Percentiles rank a stretch among this genome's conserved stretches.
phyloP scores from a whole-genome alignment of 2,888 invertebrate species.

The Hypsopygia costalis region DNA sequence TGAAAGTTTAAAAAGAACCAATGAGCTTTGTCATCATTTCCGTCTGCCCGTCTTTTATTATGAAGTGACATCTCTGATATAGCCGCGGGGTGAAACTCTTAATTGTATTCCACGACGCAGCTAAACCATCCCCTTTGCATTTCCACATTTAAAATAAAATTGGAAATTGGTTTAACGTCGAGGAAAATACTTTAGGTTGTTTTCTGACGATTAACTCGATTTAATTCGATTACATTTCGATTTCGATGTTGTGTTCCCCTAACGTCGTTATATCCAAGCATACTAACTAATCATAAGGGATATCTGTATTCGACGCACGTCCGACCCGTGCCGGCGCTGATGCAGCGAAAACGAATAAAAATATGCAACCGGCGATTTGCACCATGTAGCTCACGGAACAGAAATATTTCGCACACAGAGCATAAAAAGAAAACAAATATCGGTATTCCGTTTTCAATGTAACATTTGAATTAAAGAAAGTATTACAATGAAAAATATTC shows the following conservation, averaged over 20 bases:
- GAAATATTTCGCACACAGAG: constrained; percentile 1
- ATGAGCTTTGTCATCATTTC: neutral
- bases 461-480: neutral
- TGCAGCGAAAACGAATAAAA: constrained; percentile 41
- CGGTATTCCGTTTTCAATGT: too few species aligned
- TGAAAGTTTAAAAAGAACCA: constrained; percentile 1
- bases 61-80: neutral
- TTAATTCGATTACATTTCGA: constrained; percentile 15
- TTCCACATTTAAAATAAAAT: neutral
- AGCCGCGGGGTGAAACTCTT: neutral
- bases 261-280: constrained; percentile 15
- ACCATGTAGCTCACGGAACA: constrained; percentile 16
- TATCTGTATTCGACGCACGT: constrained; percentile 42
- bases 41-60: neutral
- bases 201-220: constrained; percentile 12
- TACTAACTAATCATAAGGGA: constrained; percentile 32
- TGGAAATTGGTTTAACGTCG: neutral
- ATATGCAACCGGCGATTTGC: constrained; percentile 41
- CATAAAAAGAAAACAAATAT: too few species aligned
- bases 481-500: too few species aligned
- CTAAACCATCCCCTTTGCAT: neutral
- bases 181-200: constrained; percentile 6
- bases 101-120: neutral
- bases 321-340: constrained; percentile 24
- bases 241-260: constrained; percentile 13